Base-by-base conservation (phyloP, 2,888 invertebrate genomes). In the Drosophila neonasuta region DNA sequence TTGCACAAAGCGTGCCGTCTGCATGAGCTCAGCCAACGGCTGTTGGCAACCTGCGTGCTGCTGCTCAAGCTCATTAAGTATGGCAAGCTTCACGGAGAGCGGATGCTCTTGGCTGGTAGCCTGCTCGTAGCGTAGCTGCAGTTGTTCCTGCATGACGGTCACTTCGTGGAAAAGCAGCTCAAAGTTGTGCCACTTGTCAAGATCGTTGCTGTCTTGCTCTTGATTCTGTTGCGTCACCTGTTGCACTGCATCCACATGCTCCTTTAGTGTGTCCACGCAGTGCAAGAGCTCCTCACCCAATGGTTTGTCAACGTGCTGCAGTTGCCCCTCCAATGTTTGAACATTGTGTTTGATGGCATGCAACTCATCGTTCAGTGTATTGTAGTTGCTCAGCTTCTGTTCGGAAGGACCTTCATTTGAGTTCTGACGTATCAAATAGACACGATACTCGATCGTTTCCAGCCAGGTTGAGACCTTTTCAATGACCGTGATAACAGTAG, bases 401-500 rank as follows among this genome's bases (percentile, higher is more conserved):
- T 93, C 92, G n/a, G 94, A 92, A 1, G 93, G 93, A 10, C 92
- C 92, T 50, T 93, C 92, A 17, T 91, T 91, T 0, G 92, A 92
- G 88, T 93, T 92, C 74, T 93, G 92, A n/a, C 92, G 88, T 67
- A 92, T 93, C 24, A 93, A 89, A 79, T 93, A 94, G 49, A 96
- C 95, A 80, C 94, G 93, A 77, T 96, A 96, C 88, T 96, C 96
- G 65, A 97, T 95, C 29, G 95, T 96, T 91, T 97, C 96, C 45
- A 97, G 89, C 96, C 96, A 96, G 11, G 94, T 94, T 0, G 96
- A 95, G 44, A 97, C 95, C 0, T 94, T 95, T 90, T 96, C 95
- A 49, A 96, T 94, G 0, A 96, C 93, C 20, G 94, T 94, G 9
- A 96, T 93, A 10, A 96, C 92, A 44, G 93, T 94, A 78, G 93